Percentiles rank a stretch among this genome's conserved stretches.
These are phyloP conservation scores for Lates japonicus DNA, from an alignment of 2,797 vertebrate species.

Conservation along the genomic window DNA sequence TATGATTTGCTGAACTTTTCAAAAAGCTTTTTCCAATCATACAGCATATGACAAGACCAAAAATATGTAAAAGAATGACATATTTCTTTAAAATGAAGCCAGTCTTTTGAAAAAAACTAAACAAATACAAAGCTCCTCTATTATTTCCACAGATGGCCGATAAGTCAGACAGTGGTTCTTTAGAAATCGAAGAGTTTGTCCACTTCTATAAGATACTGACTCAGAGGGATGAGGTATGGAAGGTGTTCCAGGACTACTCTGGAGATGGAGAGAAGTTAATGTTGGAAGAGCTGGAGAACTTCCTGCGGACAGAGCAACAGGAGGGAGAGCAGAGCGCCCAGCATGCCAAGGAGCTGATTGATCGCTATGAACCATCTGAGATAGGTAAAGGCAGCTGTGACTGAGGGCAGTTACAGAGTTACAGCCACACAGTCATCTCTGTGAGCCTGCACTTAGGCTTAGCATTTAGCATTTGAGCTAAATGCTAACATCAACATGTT, in stretches of 20 bases:
- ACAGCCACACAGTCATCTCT: not conserved
- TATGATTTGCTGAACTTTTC: too few relatives aligned
- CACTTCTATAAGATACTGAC: constrained; percentile 96
- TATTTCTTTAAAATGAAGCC: not conserved
- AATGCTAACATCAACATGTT: too few relatives aligned
- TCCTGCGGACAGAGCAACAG: constrained; percentile 90
- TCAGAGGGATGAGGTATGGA: constrained; percentile 91
- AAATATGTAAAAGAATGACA: not conserved
- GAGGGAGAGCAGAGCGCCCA: constrained; percentile 83
- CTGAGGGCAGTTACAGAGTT: not conserved
- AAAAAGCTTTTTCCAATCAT: not conserved
- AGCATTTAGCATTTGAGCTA: too few relatives aligned
- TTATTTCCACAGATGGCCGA: constrained; percentile 89
- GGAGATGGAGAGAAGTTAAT: constrained; percentile 91
- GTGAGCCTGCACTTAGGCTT: not conserved
- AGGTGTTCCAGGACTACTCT: constrained; percentile 92
- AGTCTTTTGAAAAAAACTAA: not conserved
- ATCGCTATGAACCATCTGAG: constrained; percentile 91
- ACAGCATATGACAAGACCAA: not conserved
- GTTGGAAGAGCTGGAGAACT: constrained; percentile 91
- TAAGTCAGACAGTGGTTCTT: constrained; percentile 86
- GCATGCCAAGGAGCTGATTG: constrained; percentile 90
- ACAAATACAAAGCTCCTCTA: not conserved
- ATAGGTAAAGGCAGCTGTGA: constrained; percentile 82
- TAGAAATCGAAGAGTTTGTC: constrained; percentile 95